Base-by-base conservation (phyloP, 2,888 invertebrate species). In the Diplazon laetatorius region DNA sequence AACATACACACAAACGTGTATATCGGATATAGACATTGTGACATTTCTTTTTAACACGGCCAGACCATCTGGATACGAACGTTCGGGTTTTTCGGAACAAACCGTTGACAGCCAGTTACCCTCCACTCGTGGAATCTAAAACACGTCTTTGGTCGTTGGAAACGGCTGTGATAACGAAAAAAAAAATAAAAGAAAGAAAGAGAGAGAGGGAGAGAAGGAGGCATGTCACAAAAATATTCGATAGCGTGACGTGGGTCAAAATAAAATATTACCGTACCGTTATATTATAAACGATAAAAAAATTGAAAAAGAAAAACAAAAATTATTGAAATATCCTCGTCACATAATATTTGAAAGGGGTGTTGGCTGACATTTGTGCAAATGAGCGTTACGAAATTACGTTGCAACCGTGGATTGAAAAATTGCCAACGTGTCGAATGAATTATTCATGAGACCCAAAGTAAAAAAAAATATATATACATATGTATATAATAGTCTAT, bases 1-100 rank as follows among this genome's bases (percentile, higher is more conserved):
- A 39, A 52, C 14, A 63, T 18, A 50, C 30, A 39, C n/a, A n/a
- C n/a, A n/a, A n/a, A n/a, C n/a, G n/a, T n/a, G n/a, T n/a, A n/a
- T 66, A 55, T 16, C 18, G 57, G 35, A 57, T 50, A 50, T 22
- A 50, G 2, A 20, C 39, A 22, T 65, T 39, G 65, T 39, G 52
- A 39, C 52, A 52, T 66, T 52, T 66, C 39, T 52, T 22, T 22
- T 22, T 9, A 30, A 59, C 39, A 35, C 14, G 20, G 4, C 35
- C 65, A 52, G 20, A 2, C 35, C 65, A 52, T 66, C 52, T 66
- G 50, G 39, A 52, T 39, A 50, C n/a, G 37, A 46, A 39, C 65
- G 39, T 66, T 52, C 18, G 25, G 60, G 16, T 44, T 8, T 55
- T 16, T 9, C 16, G 30, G 30, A 35, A 14, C 20, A 20, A 14